These are phyloP conservation scores for Phyllotreta striolata DNA, from an alignment of 2,888 invertebrate species.

Conservation along the genomic window DNA sequence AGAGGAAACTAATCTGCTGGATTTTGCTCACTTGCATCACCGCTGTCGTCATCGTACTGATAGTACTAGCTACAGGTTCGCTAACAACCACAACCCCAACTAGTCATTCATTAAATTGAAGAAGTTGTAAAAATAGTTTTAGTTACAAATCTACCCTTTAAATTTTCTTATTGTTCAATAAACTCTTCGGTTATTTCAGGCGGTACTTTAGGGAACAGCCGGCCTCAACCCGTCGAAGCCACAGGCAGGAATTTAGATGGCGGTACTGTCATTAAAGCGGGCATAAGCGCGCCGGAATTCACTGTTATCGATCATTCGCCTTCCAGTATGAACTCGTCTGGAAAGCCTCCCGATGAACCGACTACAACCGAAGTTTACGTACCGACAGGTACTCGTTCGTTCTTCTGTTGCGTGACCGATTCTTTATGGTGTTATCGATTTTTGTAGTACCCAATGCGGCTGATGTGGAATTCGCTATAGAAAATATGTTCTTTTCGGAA, in stretches of 20 bases:
- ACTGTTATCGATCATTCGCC: too few species aligned
- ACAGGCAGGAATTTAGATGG: constrained; percentile 63
- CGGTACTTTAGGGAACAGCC: constrained; percentile 72
- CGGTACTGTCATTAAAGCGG: constrained; percentile 61
- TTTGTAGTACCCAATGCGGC: constrained; percentile 71
- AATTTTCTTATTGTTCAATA: background rate
- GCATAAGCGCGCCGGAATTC: constrained; percentile 51
- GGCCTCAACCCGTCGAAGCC: constrained; percentile 68
- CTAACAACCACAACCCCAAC: too few species aligned
- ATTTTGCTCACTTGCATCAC: constrained; percentile 71
- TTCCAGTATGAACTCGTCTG: too few species aligned
- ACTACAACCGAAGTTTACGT: too few species aligned
- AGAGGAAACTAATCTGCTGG: constrained; percentile 74
- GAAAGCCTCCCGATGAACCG: too few species aligned
- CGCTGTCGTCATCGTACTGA: constrained; percentile 72
- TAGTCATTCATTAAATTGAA: too few species aligned
- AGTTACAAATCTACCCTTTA: too few species aligned
- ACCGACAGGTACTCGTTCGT: too few species aligned
- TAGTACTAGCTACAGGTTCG: constrained; percentile 79
- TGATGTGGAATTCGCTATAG: constrained; percentile 73
- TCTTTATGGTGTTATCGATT: constrained; percentile 15
- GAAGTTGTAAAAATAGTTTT: too few species aligned
- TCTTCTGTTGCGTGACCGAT: background rate
- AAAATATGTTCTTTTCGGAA: constrained; percentile 70
- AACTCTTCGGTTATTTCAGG: constrained; percentile 64